Evolutionary conservation across 2,888 invertebrate genomes (phyloP), one percentile per base, ranked within the genome.

Genomic region (Pristionchus maxplancki): DNA sequence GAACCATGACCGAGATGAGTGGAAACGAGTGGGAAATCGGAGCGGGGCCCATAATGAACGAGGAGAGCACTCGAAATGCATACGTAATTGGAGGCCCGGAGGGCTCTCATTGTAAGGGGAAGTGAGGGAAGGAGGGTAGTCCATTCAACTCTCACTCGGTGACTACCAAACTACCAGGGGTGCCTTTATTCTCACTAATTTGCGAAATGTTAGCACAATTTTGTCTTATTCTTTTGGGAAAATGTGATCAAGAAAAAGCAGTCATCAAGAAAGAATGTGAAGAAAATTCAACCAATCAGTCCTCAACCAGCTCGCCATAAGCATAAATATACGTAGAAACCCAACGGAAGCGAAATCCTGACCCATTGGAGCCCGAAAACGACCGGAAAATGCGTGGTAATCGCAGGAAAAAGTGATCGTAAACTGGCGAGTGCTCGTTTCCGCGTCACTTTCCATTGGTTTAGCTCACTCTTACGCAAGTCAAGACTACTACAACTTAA

Each of bases 41-140:
- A n/a, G n/a, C 44, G 58, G 58, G n/a, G 67, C 31, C 31, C 34
- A 67, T 67, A 34, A 67, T 67, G 67, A 67, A n/a, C 58, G 64
- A 67, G 20, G 2, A 71, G 37, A 71, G 24, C 71, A 78, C 78
- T 78, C 40, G 78, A 48, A 78, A 78, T 78, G 78, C n/a, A 78
- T 78, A 44, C 78, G 44, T 78, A 78, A 78, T 78, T 48, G 78
- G 78, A 44, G 44, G 78, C 24, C 24, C 28, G 78, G 48, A 44
- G 44, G n/a, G 78, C 44, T 44, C 78, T 78, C 78, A 78, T 83
- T 58, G 83, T 58, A 34, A 50, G 81, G 28, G 81, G n/a, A n/a
- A 71, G 31, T 24, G 74, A 48, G 50, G 31, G 58, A 37, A 15
- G 71, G 34, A 31, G 81, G 28, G 50, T 17, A 83, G 83, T 58